These are phyloP conservation scores for Brachyptera risi DNA, from an alignment of 2,888 invertebrate genomes.

Conservation along the genomic window DNA sequence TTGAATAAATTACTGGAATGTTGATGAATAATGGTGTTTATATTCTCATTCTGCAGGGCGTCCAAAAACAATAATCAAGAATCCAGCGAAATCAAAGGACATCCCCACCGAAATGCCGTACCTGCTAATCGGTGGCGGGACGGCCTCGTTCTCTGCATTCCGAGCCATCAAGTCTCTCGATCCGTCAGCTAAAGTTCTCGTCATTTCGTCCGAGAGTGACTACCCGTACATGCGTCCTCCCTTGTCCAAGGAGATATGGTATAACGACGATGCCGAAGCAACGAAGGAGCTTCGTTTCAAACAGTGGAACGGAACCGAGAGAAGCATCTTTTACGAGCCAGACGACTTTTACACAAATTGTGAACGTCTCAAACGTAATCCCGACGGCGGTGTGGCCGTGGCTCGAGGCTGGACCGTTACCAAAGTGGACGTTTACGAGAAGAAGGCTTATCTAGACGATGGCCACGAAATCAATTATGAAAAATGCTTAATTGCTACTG, in stretches of 20 bases:
- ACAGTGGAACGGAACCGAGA: conserved; percentile 86
- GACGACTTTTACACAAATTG: conserved; percentile 70
- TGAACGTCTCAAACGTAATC: conserved; percentile 50
- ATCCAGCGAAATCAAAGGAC: conserved; percentile 51
- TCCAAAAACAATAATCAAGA: conserved; percentile 22
- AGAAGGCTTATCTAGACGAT: conserved; percentile 63
- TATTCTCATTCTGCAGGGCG: conserved; percentile 23
- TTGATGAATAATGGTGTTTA: background rate
- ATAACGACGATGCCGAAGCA: conserved; percentile 58
- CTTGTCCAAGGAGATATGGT: conserved; percentile 94
- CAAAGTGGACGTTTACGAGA: conserved; percentile 60
- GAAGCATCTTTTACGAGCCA: conserved; percentile 83
- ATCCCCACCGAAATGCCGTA: conserved; percentile 76
- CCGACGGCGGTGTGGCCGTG: conserved; percentile 83
- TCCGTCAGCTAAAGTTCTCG: conserved; percentile 72
- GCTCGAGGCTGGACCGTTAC: conserved; percentile 72
- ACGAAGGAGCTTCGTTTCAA: conserved; percentile 68
- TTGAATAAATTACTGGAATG: no score
- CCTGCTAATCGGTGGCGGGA: conserved; percentile 87
- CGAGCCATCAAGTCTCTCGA: conserved; percentile 84
- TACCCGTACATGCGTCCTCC: conserved; percentile 96
- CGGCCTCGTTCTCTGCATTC: conserved; percentile 92
- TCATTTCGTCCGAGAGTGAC: conserved; percentile 75
- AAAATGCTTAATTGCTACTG: conserved; percentile 88
- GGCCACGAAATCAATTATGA: conserved; percentile 70